These are phyloP conservation scores for Amphipoea lucens DNA, from an alignment of 2,888 invertebrate species.

Conservation along the genomic window DNA sequence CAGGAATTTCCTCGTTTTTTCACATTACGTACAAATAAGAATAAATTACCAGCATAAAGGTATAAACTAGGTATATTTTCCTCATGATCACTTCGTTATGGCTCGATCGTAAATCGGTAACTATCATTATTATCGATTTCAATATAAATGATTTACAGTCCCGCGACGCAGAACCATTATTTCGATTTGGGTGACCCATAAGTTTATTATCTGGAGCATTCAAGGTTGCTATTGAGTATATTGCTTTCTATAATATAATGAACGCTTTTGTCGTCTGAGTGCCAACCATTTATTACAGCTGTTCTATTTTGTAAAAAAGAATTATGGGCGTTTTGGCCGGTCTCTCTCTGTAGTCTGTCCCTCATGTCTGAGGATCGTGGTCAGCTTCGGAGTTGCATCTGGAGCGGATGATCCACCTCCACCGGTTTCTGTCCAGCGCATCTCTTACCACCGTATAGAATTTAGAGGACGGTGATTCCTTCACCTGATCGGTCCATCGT, in stretches of 20 bases:
- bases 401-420: no score
- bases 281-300: not conserved
- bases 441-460: no score
- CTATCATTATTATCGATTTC: constrained; percentile 8
- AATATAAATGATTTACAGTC: constrained; percentile 22
- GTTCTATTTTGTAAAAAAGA: not conserved
- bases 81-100: not conserved
- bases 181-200: not conserved
- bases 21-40: not conserved
- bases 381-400: no score
- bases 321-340: no score
- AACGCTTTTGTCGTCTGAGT: not conserved
- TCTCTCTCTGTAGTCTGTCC: no score
- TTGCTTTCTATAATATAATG: constrained; percentile 2
- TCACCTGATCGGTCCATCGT: no score
- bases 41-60: constrained; percentile 10
- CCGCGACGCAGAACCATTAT: constrained; percentile 28
- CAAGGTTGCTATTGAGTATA: constrained; percentile 5
- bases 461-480: no score
- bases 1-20: not conserved
- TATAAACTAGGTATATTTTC: not conserved
- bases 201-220: not conserved
- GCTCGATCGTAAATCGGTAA: constrained; percentile 23
- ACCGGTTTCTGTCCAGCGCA: no score
- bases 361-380: no score